Evolutionary conservation across 2,888 invertebrate genomes (phyloP).

Genomic region (Cremastinae sp.): DNA sequence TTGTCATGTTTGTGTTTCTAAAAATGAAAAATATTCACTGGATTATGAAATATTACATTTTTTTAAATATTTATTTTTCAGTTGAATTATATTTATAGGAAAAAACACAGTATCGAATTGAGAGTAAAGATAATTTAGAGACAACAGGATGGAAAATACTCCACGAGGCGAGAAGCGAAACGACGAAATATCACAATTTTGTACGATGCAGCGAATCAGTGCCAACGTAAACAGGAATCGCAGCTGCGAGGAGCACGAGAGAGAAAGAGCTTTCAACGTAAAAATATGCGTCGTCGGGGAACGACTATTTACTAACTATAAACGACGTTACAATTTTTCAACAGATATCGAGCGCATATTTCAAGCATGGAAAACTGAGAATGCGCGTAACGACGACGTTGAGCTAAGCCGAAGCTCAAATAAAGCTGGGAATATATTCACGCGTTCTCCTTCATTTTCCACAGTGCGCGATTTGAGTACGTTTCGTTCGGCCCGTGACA

Average conservation of each 20-base stretch:
- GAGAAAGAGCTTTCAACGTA: constrained; percentile 17
- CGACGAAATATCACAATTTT: constrained; percentile 25
- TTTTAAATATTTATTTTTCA: constrained; percentile 3
- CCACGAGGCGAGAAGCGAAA: constrained; percentile 20
- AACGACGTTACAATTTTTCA: constrained; percentile 48
- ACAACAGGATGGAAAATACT: constrained; percentile 10
- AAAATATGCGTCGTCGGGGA: constrained; percentile 51
- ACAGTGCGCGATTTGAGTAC: constrained; percentile 35
- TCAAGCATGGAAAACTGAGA: constrained; percentile 31
- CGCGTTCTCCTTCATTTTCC: constrained; percentile 16
- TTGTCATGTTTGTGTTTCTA: no score
- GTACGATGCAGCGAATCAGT: constrained; percentile 44
- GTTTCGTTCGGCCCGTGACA: constrained; percentile 24
- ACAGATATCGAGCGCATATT: constrained; percentile 34
- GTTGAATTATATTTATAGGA: background rate
- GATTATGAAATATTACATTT: no score
- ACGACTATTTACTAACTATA: constrained; percentile 52
- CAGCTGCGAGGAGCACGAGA: background rate
- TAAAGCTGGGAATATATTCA: constrained; percentile 41
- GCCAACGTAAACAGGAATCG: constrained; percentile 35
- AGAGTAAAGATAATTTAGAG: background rate
- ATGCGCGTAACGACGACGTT: constrained; percentile 11
- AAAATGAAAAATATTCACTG: no score
- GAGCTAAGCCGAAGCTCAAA: constrained; percentile 22
- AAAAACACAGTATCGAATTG: background rate